Base-by-base conservation (phyloP, 2,113 vertebrate genomes). In the Stegostoma tigrinum region DNA sequence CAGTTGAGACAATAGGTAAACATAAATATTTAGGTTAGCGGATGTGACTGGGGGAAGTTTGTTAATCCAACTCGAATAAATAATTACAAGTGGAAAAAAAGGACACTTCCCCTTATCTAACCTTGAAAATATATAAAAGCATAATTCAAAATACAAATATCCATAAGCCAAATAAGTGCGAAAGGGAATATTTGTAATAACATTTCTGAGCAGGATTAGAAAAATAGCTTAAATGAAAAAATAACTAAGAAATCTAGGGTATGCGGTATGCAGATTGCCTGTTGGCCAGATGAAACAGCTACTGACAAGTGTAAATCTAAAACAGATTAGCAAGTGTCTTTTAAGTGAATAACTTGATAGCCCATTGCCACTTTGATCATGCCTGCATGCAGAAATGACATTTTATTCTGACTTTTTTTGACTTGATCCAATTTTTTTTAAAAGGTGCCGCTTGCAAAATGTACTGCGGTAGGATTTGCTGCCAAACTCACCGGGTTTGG, bases 271-370 rank as follows among this genome's bases (percentile, higher is more conserved):
- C 61, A 38, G 34, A 93, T 66, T 66, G 89, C 38, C 42, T 27
- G 45, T 52, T 52, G 85, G 45, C 17, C 61, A 38, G 34, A 34
- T 34, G n/a, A 23, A n/a, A 93, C 34, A 30, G 87, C 30, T n/a
- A 55, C 52, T 90, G 52, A 64, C 89, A 64, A 91, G 89, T 91
- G 89, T 64, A 91, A 91, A 66, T 64, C 89, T 91, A 91, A 89
- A 66, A 30, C 89, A 24, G 89, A 93, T 93, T 93, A 93, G 66
- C 89, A 23, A 61, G 61, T 93, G 89, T 17, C 61, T 93, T 93
- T 93, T 23, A 8, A 66, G 61, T 17, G 66, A 93, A 23, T 38
- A 93, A 93, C 21, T 21, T 93, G 89, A 93, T 38, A 21, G 3
- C 7, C 89, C 61, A 66, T 38, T 23, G 89, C 89, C 34, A 38